phyloP scores from a whole-genome alignment of 1,140 invertebrate genomes.

The Muscidifurax raptorellus region DNA sequence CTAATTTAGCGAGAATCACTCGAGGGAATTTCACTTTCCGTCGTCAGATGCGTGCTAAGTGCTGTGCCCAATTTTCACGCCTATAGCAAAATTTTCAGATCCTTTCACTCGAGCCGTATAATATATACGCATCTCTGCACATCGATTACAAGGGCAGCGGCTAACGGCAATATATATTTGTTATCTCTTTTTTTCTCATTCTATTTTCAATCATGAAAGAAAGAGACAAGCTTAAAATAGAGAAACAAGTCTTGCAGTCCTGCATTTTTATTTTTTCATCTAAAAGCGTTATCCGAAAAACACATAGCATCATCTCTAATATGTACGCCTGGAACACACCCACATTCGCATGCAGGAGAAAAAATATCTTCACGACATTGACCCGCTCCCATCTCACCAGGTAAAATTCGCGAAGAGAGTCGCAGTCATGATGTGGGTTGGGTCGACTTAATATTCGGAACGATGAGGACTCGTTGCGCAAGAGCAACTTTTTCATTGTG shows the following conservation, averaged over 20 bases:
- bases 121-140: background rate
- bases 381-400: background rate
- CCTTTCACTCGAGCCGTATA: background rate
- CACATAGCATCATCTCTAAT: too few species aligned
- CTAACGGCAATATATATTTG: background rate
- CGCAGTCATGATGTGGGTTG: too few species aligned
- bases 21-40: background rate
- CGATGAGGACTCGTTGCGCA: background rate
- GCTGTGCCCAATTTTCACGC: background rate
- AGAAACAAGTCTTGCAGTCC: too few species aligned
- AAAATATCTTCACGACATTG: background rate
- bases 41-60: background rate
- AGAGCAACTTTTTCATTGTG: background rate
- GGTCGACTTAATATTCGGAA: background rate
- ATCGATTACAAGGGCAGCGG: background rate
- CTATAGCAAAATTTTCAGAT: background rate
- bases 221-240: too few species aligned
- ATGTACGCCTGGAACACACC: too few species aligned
- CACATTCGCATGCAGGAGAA: background rate
- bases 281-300: too few species aligned
- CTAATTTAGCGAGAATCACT: background rate
- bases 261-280: too few species aligned
- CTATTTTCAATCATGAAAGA: too few species aligned
- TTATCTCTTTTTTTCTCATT: too few species aligned
- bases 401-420: background rate